Evolutionary conservation across 1,140 invertebrate genomes (phyloP), one percentile per base, ranked within the genome.

Genomic region (Popillia japonica): DNA sequence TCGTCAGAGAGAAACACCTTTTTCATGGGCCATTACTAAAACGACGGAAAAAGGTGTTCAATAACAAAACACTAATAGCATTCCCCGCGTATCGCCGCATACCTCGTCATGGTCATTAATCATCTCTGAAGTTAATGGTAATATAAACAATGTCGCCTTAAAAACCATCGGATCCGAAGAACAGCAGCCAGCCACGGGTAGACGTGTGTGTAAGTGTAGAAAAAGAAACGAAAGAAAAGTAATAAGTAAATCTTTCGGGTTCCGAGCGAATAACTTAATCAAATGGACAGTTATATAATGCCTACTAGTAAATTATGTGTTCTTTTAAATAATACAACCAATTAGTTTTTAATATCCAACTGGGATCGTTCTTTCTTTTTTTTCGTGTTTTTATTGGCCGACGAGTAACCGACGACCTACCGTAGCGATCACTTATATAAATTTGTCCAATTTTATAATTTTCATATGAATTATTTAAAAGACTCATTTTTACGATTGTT

Each of bases 321-420:
- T 73, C 73, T 68, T 74, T 78, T 78, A 78, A 74, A 78, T 78
- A 78, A 74, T 78, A 78, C 72, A 78, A 74, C 77, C 77, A 78
- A 78, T 78, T 78, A 78, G 77, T 78, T 78, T 59, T 78, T 72
- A 78, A 78, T 59, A 48, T 74, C 77, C 72, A 42, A 78, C 77
- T 48, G 72, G 11, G 77, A 42, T 40, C 44, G 74, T 55, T 55
- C 42, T 75, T 55, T 55, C 42, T 75, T 55, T 75, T 48, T 34
- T 75, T 22, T 55, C 22, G 20, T 20, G 61, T 68, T 68, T 68
- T 68, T 68, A 68, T 68, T 68, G 22, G 27, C 27, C 27, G 27
- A 14, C 61, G 61, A 68, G 27, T 17, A 23, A 68, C 61, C 61
- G 22, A 68, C 61, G 61, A 68, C 61, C 74, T 27, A 75, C 74